Evolutionary conservation across 1,140 invertebrate species (phyloP), one percentile per base, ranked within the genome.

Genomic region (Diorhabda carinulata): DNA sequence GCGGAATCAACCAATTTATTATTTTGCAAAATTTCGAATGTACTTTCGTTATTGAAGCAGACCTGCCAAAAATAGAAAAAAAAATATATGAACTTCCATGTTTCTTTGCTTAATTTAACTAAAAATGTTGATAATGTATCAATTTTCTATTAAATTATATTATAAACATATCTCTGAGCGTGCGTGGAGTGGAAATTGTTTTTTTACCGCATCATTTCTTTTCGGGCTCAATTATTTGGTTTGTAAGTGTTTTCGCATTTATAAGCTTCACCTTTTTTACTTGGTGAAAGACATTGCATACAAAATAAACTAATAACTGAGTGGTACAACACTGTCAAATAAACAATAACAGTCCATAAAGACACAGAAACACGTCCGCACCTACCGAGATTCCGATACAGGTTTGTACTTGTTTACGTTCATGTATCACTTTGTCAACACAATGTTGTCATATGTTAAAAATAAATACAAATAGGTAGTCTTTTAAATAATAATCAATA

Each of bases 231-330:
- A 52, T 52, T 52, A 6, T 52, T 52, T 9, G 45, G 45, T 52
- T 52, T 5, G 45, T 52, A 52, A 52, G 8, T 52, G 45, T 52
- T 52, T 52, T 52, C 5, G 45, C 45, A 52, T 6, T 52, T 9
- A 52, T 2, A 52, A 52, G 45, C 2, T 52, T 52, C 45, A 6
- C 5, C 8, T 47, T 47, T 52, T 52, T 52, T 9, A 52, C 45
- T 5, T 6, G 45, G 45, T 52, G 45, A 52, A 52, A 52, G 45
- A 52, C 45, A 52, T 9, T 52, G 45, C 45, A 52, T 52, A 9
- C 45, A 52, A 52, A 52, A 52, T 52, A 52, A 52, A 52, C 45
- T 52, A 52, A 52, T 9, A 52, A 52, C 45, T 52, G 45, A 52
- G 45, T 52, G 8, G 45, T 52, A 52, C 8, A 52, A 52, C 25